Conservation (phyloP, 2,113 vertebrate genomes). For the Nycticorax nycticorax region DNA sequence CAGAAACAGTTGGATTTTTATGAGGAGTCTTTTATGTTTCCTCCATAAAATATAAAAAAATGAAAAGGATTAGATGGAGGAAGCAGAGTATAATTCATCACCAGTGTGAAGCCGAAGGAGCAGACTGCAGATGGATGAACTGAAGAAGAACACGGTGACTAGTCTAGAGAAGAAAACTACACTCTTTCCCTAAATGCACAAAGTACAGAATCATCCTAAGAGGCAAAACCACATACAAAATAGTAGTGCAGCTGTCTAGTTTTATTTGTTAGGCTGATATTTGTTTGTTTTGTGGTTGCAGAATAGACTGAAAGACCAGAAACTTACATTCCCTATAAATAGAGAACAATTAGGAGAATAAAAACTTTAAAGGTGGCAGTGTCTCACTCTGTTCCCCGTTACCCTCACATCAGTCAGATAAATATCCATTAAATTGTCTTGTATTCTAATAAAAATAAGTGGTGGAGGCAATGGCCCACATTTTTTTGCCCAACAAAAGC, state of each 20-base stretch:
- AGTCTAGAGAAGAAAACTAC: constrained; percentile 31
- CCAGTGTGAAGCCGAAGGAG: constrained; percentile 73
- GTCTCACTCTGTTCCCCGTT: neutral
- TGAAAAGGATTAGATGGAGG: constrained; percentile 83
- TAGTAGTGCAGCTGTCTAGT: neutral
- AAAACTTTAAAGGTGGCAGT: neutral
- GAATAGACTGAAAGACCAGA: neutral
- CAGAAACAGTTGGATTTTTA: constrained; percentile 85
- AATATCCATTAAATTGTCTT: neutral
- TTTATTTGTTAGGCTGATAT: neutral
- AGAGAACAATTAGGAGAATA: neutral
- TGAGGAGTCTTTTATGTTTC: constrained; percentile 82
- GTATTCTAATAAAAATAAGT: neutral
- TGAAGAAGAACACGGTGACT: constrained; percentile 50
- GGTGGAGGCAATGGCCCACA: neutral
- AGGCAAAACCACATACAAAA: neutral
- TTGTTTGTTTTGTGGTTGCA: neutral
- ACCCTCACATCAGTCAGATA: neutral
- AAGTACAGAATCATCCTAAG: neutral
- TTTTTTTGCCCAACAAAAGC: neutral
- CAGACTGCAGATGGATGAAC: constrained; percentile 74
- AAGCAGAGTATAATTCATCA: constrained; percentile 80
- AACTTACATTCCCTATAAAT: neutral
- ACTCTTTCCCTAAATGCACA: neutral
- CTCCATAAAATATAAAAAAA: constrained; percentile 83